These are phyloP conservation scores for Ormyrus pomaceus DNA, from an alignment of 2,888 invertebrate species.

Conservation along the genomic window DNA sequence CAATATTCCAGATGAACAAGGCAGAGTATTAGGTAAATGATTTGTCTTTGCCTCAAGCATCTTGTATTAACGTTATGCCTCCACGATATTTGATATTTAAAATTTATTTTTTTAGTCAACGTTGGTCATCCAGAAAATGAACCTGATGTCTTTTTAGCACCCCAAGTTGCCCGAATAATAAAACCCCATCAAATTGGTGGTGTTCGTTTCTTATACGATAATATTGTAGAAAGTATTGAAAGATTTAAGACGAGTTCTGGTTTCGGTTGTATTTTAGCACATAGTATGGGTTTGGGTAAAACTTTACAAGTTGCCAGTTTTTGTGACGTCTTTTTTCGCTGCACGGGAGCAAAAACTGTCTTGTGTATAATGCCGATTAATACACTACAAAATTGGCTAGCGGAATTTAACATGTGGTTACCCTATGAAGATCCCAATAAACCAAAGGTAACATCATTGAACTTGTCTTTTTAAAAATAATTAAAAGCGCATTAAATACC, in stretches of 20 bases:
- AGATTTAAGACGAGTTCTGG: constrained; percentile 88
- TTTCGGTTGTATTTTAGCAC: constrained; percentile 98
- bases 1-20: constrained; percentile 93
- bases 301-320: constrained; percentile 97
- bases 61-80: background rate
- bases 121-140: constrained; percentile 94
- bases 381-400: constrained; percentile 97
- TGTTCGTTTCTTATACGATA: constrained; percentile 97
- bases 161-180: constrained; percentile 92
- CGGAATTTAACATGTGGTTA: constrained; percentile 98
- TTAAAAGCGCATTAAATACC: background rate
- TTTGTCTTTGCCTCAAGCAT: background rate
- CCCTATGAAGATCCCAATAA: constrained; percentile 81
- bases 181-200: constrained; percentile 99
- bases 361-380: constrained; percentile 99
- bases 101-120: constrained; percentile 79
- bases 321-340: constrained; percentile 95
- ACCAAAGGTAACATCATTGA: constrained; percentile 51
- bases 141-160: constrained; percentile 93
- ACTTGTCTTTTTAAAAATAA: no score
- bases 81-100: background rate
- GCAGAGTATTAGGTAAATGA: constrained; percentile 82
- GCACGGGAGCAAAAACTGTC: constrained; percentile 91
- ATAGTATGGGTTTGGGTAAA: constrained; percentile 99
- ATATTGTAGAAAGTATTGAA: constrained; percentile 94